Evolutionary conservation across 2,113 vertebrate species (phyloP).

Genomic region (Epinephelus cyanopodus): DNA sequence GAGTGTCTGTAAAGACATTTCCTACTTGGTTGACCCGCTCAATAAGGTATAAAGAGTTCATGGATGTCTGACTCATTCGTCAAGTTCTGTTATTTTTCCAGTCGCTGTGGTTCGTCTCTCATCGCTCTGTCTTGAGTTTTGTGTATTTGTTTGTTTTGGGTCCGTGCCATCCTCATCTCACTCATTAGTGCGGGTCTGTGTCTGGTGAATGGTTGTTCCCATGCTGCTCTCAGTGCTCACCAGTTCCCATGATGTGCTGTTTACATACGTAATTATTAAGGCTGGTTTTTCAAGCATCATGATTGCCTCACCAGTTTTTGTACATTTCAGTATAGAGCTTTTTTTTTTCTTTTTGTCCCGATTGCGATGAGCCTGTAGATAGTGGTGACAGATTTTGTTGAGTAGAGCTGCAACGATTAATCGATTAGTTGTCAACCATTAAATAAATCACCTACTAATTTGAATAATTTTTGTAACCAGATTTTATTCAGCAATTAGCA

Average conservation of each 20-base stretch:
- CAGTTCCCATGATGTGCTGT: constrained; percentile 31
- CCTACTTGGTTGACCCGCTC: constrained; percentile 86
- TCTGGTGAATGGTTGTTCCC: constrained; percentile 23
- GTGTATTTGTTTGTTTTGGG: constrained; percentile 52
- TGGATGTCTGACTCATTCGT: constrained; percentile 15
- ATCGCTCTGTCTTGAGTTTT: constrained; percentile 25
- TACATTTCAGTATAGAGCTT: not conserved
- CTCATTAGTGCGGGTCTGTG: constrained; percentile 17
- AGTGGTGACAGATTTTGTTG: not conserved
- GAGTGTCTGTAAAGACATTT: constrained; percentile 87
- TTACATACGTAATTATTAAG: constrained; percentile 6
- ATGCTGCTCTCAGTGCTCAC: constrained; percentile 13
- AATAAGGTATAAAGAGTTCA: constrained; percentile 82
- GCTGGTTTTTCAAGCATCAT: not conserved
- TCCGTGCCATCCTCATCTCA: constrained; percentile 30
- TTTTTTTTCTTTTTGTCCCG: not conserved
- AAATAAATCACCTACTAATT: too few species aligned
- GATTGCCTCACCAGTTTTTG: not conserved
- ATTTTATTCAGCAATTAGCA: too few species aligned
- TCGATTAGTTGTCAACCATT: too few species aligned
- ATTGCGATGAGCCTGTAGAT: not conserved
- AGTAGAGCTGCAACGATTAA: too few species aligned
- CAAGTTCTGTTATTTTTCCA: constrained; percentile 21
- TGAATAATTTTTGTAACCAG: too few species aligned
- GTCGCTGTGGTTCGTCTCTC: constrained; percentile 21